Conservation (phyloP, 2,888 invertebrate species). For the Trissonchulus latispiculum region DNA sequence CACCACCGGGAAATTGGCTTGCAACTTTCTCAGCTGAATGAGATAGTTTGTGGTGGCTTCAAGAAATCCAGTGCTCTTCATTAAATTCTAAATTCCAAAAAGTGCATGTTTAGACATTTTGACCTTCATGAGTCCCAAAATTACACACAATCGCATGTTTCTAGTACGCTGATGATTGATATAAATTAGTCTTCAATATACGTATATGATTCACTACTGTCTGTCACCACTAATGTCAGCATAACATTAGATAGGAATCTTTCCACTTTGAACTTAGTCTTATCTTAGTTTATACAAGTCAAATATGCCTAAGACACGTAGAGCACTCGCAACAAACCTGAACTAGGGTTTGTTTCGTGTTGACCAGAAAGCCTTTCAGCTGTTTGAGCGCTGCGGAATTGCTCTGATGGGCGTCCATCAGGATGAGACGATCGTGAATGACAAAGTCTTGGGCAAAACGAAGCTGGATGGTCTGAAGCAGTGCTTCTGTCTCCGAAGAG, state of each 20-base stretch:
- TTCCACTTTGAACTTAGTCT: too few relatives aligned
- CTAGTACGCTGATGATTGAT: too few relatives aligned
- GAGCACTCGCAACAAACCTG: too few relatives aligned
- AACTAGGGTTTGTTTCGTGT: slow-evolving; percentile 51
- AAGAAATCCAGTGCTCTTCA: slow-evolving; percentile 54
- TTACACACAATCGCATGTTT: too few relatives aligned
- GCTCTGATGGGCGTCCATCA: slow-evolving; percentile 57
- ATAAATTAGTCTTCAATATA: too few relatives aligned
- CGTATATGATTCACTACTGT: too few relatives aligned
- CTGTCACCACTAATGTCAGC: too few relatives aligned
- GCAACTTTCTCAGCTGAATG: slow-evolving; percentile 51
- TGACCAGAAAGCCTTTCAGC: slow-evolving; percentile 53
- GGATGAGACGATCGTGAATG: slow-evolving; percentile 52
- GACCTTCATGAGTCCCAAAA: too few relatives aligned
- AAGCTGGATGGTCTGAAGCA: slow-evolving; percentile 46
- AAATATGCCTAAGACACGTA: too few relatives aligned
- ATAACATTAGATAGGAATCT: too few relatives aligned
- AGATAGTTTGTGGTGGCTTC: slow-evolving; percentile 50
- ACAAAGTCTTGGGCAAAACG: slow-evolving; percentile 54
- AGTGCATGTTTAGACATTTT: too few relatives aligned
- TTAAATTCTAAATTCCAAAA: slow-evolving; percentile 46
- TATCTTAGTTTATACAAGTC: too few relatives aligned
- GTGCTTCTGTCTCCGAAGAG: slow-evolving; percentile 52
- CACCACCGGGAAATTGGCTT: slow-evolving; percentile 56
- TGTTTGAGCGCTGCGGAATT: slow-evolving; percentile 56